Evolutionary conservation across 2,113 vertebrate genomes (phyloP).

Genomic region (Oreochromis niloticus): DNA sequence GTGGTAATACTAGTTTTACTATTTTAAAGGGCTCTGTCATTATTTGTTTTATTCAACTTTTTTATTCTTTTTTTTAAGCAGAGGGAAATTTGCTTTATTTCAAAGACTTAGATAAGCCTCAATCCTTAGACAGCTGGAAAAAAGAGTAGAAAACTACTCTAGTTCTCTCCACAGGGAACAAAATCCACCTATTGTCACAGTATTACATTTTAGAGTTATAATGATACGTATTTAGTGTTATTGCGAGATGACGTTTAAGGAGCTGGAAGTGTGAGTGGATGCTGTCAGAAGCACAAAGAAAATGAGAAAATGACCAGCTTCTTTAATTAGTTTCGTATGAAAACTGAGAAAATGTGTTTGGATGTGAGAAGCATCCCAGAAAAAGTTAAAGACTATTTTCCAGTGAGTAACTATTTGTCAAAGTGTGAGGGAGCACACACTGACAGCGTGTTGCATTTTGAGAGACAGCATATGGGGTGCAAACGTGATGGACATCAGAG

Average conservation of each 20-base stretch:
- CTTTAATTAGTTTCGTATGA: background rate
- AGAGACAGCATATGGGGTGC: background rate
- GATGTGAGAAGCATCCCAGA: background rate
- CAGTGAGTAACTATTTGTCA: background rate
- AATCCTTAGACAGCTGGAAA: too few relatives aligned
- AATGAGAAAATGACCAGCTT: background rate
- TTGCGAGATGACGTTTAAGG: accelerated
- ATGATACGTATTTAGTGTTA: background rate
- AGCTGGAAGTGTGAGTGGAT: background rate
- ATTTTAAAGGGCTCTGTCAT: background rate
- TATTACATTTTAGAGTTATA: background rate
- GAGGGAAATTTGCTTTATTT: background rate
- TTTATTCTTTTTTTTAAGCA: background rate
- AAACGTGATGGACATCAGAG: background rate
- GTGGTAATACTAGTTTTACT: accelerated
- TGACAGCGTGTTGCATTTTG: background rate
- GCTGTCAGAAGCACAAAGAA: background rate
- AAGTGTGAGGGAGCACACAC: background rate
- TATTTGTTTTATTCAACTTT: background rate
- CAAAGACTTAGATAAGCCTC: background rate
- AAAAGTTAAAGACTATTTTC: background rate
- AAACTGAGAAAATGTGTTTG: background rate
- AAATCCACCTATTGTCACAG: accelerated
- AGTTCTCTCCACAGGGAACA: background rate
- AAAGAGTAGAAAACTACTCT: background rate